Percentiles rank a stretch among this genome's conserved stretches.
These are phyloP conservation scores for Diaphora mendica DNA, from an alignment of 2,888 invertebrate species.

Conservation along the genomic window DNA sequence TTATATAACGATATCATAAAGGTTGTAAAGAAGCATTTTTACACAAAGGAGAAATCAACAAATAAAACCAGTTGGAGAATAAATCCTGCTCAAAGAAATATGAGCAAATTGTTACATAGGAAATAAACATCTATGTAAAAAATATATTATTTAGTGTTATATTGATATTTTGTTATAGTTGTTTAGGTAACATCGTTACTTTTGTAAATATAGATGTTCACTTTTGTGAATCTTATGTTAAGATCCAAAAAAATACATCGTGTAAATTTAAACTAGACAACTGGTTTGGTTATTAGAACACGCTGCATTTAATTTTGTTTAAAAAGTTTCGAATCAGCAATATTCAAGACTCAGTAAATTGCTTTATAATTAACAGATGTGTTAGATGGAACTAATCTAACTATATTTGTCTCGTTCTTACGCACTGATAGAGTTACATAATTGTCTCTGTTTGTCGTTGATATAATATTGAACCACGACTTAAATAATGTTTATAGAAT, in stretches of 20 bases:
- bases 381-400: background rate
- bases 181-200: constrained; percentile 6
- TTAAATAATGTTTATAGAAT: too few relatives aligned
- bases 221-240: constrained; percentile 31
- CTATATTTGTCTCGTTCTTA: background rate
- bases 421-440: background rate
- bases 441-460: background rate
- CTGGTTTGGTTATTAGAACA: background rate
- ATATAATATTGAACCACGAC: background rate
- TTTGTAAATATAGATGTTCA: constrained; percentile 28
- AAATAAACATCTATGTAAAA: constrained; percentile 12
- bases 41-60: background rate
- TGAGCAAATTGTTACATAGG: background rate
- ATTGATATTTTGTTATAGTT: constrained; percentile 17
- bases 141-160: constrained; percentile 18
- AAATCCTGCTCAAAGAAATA: background rate
- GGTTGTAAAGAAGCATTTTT: too few relatives aligned
- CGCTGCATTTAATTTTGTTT: constrained; percentile 5
- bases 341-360: background rate
- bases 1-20: too few relatives aligned
- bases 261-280: background rate
- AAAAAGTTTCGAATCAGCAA: background rate
- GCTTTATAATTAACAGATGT: background rate
- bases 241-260: background rate
- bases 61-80: background rate